These are phyloP conservation scores for Micronycteris hirsuta DNA, from an alignment of 2,113 vertebrate genomes.

Conservation along the genomic window DNA sequence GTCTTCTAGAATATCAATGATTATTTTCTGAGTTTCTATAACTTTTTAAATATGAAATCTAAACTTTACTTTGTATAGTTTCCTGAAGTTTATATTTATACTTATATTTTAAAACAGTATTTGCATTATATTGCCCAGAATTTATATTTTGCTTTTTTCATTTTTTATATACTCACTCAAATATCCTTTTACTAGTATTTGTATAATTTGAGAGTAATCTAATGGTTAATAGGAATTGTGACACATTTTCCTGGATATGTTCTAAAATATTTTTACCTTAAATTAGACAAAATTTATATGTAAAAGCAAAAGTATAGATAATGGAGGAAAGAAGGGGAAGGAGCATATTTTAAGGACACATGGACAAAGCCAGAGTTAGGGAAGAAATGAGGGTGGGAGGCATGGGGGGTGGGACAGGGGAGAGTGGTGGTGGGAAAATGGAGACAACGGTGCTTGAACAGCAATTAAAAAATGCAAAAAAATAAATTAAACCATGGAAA, in stretches of 20 bases:
- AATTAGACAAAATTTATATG: background rate
- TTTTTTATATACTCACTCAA: background rate
- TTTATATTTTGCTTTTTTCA: background rate
- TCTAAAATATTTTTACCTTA: constrained; percentile 7
- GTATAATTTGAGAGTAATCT: background rate
- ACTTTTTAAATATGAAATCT: background rate
- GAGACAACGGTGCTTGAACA: too few species aligned
- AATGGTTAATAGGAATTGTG: background rate
- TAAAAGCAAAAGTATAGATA: background rate
- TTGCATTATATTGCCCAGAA: background rate
- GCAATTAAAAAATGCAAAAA: too few species aligned
- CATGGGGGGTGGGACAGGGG: too few species aligned
- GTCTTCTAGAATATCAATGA: background rate
- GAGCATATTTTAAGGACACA: too few species aligned
- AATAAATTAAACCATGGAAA: background rate
- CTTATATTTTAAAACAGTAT: background rate
- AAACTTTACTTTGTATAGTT: background rate
- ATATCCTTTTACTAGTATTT: background rate
- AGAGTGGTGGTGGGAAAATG: too few species aligned
- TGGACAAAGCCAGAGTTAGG: too few species aligned
- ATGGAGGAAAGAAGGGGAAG: too few species aligned
- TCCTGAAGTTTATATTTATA: background rate
- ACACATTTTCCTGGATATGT: background rate
- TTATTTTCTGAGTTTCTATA: constrained; percentile 6
- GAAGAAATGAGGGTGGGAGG: too few species aligned